A percentile compares a stretch with the other conserved stretches of the same genome.
Conservation (phyloP, 2,888 invertebrate species). For the Lottia gigantea region DNA sequence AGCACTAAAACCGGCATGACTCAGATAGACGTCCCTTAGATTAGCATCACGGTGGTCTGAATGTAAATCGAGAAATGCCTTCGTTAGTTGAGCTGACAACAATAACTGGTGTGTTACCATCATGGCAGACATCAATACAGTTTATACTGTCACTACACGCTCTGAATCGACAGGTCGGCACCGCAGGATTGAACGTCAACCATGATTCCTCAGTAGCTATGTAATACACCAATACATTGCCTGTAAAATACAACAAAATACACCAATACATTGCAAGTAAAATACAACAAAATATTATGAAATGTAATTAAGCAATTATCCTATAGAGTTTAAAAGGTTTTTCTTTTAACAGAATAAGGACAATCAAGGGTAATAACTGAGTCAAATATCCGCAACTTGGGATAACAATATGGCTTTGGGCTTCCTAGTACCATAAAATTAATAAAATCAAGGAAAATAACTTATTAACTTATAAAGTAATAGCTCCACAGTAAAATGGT, state of each 20-base stretch:
- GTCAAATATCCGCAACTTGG: too few species aligned
- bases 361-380: too few species aligned
- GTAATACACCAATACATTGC: constrained; percentile 15
- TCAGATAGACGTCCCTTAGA: too few species aligned
- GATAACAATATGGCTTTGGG: too few species aligned
- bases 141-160: constrained; percentile 10
- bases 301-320: too few species aligned
- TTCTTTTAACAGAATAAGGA: too few species aligned
- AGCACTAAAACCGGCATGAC: too few species aligned
- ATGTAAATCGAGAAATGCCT: constrained; percentile 13
- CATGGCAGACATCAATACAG: constrained; percentile 11
- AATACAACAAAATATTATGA: not conserved
- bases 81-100: constrained; percentile 18
- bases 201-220: constrained; percentile 10
- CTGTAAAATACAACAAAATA: constrained; percentile 7
- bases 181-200: not conserved
- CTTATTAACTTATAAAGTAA: too few species aligned
- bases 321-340: too few species aligned
- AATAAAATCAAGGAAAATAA: not conserved
- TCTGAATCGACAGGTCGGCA: constrained; percentile 3
- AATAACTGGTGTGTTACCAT: constrained; percentile 16
- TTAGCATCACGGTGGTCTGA: constrained; percentile 11
- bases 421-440: too few species aligned
- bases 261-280: constrained; percentile 11
- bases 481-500: too few species aligned